Percentiles rank a stretch among this genome's conserved stretches.
These are phyloP conservation scores for Pelecanoides urinatrix DNA, from an alignment of 2,113 vertebrate species.

Conservation along the genomic window DNA sequence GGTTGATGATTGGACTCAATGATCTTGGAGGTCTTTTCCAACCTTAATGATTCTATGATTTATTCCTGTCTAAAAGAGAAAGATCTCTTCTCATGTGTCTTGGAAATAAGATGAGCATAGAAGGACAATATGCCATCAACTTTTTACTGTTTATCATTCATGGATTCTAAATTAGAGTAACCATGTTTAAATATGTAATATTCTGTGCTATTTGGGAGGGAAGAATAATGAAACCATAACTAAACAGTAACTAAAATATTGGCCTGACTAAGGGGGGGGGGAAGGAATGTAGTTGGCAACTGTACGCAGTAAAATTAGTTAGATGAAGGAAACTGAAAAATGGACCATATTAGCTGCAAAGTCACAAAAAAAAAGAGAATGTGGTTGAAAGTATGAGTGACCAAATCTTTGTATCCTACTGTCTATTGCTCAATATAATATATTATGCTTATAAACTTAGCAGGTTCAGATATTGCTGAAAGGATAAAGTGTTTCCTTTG, in stretches of 20 bases:
- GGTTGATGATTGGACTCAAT: too few species aligned
- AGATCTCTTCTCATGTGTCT: background rate
- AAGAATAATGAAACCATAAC: background rate
- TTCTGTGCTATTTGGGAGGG: background rate
- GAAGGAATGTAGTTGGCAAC: background rate
- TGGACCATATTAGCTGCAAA: background rate
- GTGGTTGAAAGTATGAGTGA: background rate
- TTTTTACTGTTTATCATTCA: background rate
- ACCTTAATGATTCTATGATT: too few species aligned
- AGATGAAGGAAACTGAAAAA: background rate
- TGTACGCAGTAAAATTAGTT: background rate
- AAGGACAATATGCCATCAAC: background rate
- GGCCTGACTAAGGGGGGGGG: background rate
- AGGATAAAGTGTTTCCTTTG: background rate
- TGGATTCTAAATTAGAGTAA: background rate
- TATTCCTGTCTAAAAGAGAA: background rate
- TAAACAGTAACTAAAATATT: background rate
- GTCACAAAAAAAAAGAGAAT: background rate
- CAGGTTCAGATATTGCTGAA: background rate
- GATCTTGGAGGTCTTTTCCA: too few species aligned
- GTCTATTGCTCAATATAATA: background rate
- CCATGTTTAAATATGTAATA: background rate
- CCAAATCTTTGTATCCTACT: background rate
- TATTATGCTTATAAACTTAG: background rate
- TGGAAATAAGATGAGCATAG: background rate